These are phyloP conservation scores for Thysanoteuthis rhombus DNA, from an alignment of 2,888 invertebrate genomes.

Conservation along the genomic window DNA sequence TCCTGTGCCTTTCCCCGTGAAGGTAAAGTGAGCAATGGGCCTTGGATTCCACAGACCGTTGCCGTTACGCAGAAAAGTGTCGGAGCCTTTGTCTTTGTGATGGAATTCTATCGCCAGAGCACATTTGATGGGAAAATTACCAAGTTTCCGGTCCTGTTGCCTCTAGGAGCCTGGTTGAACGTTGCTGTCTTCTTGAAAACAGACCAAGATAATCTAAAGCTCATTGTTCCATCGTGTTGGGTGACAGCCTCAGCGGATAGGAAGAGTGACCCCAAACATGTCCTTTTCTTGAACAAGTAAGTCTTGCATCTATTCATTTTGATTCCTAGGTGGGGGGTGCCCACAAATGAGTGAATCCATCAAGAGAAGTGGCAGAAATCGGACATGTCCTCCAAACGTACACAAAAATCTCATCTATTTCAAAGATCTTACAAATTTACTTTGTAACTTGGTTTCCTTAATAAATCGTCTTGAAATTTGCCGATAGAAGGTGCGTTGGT, in stretches of 20 bases:
- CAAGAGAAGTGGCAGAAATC: no score
- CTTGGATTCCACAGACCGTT: constrained; percentile 49
- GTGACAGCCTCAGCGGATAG: constrained; percentile 51
- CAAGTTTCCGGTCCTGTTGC: constrained; percentile 51
- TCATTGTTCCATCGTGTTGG: constrained; percentile 57
- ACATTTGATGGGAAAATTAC: constrained; percentile 46
- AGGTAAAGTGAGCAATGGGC: constrained; percentile 38
- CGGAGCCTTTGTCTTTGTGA: constrained; percentile 48
- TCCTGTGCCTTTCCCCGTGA: constrained; percentile 53
- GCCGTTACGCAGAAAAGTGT: constrained; percentile 50
- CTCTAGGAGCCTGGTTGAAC: constrained; percentile 56
- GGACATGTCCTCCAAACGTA: no score
- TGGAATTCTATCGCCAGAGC: constrained; percentile 51
- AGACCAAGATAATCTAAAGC: constrained; percentile 50
- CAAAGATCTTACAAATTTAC: no score
- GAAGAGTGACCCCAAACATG: constrained; percentile 42
- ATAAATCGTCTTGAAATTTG: no score
- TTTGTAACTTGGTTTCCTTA: no score
- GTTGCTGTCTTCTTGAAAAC: constrained; percentile 51
- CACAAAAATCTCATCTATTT: no score
- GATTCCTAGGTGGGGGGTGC: neutral
- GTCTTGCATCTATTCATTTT: constrained; percentile 30
- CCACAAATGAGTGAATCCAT: no score
- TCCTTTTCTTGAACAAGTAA: constrained; percentile 59
- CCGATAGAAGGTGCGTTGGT: no score